These are phyloP conservation scores for Poeciliopsis occidentalis DNA, from an alignment of 2,113 vertebrate species.

Conservation along the genomic window DNA sequence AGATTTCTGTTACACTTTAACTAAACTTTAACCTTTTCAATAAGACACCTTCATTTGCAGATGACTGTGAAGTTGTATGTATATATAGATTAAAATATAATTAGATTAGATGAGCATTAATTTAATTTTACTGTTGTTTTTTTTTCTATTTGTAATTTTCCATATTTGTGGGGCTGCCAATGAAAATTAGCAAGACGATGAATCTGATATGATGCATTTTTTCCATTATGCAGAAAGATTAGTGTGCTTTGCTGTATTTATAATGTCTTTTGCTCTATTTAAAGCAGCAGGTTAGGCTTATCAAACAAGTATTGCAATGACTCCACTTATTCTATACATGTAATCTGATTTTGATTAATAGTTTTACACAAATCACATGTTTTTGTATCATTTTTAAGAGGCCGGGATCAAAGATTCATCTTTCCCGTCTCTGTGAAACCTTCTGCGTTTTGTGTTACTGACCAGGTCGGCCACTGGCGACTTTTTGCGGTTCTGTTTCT, in stretches of 20 bases:
- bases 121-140: background rate
- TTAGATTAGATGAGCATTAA: too few species aligned
- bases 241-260: background rate
- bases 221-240: background rate
- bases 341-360: background rate
- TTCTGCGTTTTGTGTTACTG: conserved; percentile 56
- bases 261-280: background rate
- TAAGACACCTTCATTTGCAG: too few species aligned
- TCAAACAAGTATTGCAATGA: too few species aligned
- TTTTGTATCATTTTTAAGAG: background rate
- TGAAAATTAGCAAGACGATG: background rate
- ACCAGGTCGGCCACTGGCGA: conserved; percentile 97
- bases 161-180: background rate
- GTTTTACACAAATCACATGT: background rate
- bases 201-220: background rate
- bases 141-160: background rate
- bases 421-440: background rate
- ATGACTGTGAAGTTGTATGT: too few species aligned
- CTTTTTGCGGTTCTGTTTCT: conserved; percentile 99
- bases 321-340: background rate
- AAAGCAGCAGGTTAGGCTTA: background rate
- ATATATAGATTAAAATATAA: too few species aligned
- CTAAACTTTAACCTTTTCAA: too few species aligned
- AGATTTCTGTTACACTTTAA: too few species aligned
- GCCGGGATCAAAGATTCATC: background rate